phyloP scores from a whole-genome alignment of 1,140 invertebrate species.

The Temnothorax longispinosus region DNA sequence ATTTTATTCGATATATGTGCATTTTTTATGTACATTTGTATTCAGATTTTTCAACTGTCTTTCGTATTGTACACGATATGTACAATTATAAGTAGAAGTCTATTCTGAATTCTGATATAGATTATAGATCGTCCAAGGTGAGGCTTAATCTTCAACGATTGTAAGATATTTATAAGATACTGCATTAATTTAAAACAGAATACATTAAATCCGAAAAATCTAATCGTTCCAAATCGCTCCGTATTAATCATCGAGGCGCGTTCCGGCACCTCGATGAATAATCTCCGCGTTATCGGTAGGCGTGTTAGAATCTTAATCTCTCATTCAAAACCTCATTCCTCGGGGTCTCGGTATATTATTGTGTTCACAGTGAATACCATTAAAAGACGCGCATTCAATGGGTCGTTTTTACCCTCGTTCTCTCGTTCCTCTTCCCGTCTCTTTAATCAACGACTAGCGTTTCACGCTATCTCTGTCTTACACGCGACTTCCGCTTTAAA shows the following conservation, averaged over 20 bases:
- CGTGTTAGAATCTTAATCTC: conserved; percentile 48
- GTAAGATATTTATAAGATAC: not conserved
- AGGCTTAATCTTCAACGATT: not conserved
- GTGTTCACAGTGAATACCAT: conserved; percentile 52
- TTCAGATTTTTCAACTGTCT: too few relatives aligned
- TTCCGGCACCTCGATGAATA: not conserved
- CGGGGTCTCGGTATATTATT: conserved; percentile 39
- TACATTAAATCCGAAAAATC: not conserved
- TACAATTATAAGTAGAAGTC: too few relatives aligned
- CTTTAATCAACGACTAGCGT: not conserved
- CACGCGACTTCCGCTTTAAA: conserved; percentile 48
- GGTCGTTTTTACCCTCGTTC: not conserved
- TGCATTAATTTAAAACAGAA: not conserved
- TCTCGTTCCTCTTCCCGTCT: not conserved
- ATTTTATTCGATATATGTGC: too few relatives aligned
- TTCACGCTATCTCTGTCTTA: not conserved
- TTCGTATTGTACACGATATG: too few relatives aligned
- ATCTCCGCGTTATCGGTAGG: conserved; percentile 2
- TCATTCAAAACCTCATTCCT: conserved; percentile 58
- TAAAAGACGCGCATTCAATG: conserved; percentile 41
- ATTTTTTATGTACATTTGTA: too few relatives aligned
- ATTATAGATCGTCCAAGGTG: not conserved
- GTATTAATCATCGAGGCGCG: not conserved
- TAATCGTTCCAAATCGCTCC: not conserved
- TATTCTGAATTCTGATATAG: not conserved